Evolutionary conservation across 2,113 vertebrate species (phyloP).

Genomic region (Macquaria australasica): DNA sequence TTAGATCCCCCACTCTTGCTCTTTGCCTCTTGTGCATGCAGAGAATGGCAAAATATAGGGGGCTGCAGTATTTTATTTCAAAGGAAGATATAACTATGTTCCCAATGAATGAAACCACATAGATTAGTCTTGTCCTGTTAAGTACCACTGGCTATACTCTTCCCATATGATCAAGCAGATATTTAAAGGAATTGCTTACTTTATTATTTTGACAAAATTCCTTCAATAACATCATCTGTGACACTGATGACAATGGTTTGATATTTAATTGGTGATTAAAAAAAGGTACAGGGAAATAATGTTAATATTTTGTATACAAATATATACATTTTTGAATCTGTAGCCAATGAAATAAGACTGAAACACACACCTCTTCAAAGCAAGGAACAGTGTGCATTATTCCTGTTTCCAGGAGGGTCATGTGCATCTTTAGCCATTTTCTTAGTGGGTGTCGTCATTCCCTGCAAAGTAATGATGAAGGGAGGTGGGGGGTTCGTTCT

Average conservation of each 20-base stretch:
- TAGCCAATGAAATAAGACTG: neutral
- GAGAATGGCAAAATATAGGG: slow-evolving; percentile 36
- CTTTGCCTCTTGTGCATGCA: slow-evolving; percentile 50
- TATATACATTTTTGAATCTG: neutral
- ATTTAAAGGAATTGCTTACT: neutral
- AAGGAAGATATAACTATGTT: slow-evolving; percentile 7
- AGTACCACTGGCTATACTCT: neutral
- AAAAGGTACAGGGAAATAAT: neutral
- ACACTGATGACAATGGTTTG: neutral
- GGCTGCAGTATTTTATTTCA: slow-evolving; percentile 40
- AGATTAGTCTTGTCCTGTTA: neutral
- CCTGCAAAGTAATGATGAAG: slow-evolving; percentile 63
- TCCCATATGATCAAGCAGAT: neutral
- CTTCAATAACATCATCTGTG: neutral
- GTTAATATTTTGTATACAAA: neutral
- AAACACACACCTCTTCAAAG: slow-evolving; percentile 34
- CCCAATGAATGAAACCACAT: slow-evolving; percentile 1
- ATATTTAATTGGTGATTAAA: neutral
- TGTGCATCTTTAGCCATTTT: slow-evolving; percentile 59
- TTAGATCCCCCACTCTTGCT: slow-evolving; percentile 58
- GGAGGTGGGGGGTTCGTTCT: slow-evolving; percentile 61
- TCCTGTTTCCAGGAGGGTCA: slow-evolving; percentile 43
- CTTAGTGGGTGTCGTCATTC: slow-evolving; percentile 51
- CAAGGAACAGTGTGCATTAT: slow-evolving; percentile 22
- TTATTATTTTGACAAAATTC: neutral